A percentile compares a stretch with the other conserved stretches of the same genome.
Conservation (phyloP, 2,113 vertebrate genomes). For the Trachemys scripta region DNA sequence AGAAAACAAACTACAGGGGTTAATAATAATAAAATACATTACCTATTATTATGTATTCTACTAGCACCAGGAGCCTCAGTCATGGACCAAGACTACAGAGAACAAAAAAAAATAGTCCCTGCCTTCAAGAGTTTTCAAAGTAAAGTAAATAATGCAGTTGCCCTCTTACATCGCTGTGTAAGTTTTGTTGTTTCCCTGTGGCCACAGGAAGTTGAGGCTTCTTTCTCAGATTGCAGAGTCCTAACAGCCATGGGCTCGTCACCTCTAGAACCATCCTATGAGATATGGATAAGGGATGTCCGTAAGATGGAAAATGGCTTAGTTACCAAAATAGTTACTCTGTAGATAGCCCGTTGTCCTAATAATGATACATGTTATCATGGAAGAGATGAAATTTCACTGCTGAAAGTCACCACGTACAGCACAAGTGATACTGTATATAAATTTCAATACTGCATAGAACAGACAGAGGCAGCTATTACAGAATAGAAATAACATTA, state of each 20-base stretch:
- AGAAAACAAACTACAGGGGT: background rate
- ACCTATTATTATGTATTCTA: background rate
- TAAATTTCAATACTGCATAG: background rate
- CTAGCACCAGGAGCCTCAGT: background rate
- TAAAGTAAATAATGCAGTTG: background rate
- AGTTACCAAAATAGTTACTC: background rate
- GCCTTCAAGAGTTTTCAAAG: background rate
- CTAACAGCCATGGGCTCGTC: rapidly evolving
- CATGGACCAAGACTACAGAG: background rate
- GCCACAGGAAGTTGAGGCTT: background rate
- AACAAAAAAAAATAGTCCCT: background rate
- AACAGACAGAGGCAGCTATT: background rate
- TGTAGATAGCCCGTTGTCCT: background rate
- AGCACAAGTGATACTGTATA: background rate
- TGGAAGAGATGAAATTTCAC: background rate
- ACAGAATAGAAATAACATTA: background rate
- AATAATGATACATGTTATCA: too few relatives aligned
- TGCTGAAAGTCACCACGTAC: background rate
- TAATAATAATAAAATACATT: background rate
- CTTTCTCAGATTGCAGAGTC: background rate
- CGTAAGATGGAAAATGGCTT: background rate
- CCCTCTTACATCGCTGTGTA: rapidly evolving
- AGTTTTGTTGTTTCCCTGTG: background rate
- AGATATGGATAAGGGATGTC: rapidly evolving
- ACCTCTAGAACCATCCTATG: rapidly evolving